These are phyloP conservation scores for Myotis findleyi DNA, from an alignment of 2,797 vertebrate genomes.

Conservation along the genomic window DNA sequence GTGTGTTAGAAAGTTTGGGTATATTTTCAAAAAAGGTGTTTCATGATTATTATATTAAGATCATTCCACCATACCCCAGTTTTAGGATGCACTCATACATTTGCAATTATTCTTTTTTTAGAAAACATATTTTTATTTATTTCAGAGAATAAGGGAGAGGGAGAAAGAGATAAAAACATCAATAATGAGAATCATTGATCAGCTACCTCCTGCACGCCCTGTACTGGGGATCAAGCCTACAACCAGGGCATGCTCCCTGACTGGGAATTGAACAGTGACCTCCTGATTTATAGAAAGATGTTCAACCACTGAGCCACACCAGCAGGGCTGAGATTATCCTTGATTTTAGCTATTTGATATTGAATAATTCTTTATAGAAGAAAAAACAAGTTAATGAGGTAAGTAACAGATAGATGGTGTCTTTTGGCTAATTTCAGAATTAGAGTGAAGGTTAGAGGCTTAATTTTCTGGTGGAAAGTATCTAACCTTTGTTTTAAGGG, in stretches of 20 bases:
- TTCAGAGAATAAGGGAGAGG: too few relatives aligned
- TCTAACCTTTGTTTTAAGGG: not conserved
- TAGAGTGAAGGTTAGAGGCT: constrained; percentile 9
- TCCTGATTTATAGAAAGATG: too few relatives aligned
- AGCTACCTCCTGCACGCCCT: too few relatives aligned
- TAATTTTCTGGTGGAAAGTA: constrained; percentile 46
- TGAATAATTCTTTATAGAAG: constrained; percentile 26
- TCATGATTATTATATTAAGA: constrained; percentile 34
- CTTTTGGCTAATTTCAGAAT: constrained; percentile 54
- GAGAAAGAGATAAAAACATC: too few relatives aligned
- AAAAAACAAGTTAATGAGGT: not conserved
- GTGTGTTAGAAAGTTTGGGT: not conserved
- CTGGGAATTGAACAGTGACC: too few relatives aligned
- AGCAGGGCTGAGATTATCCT: constrained; percentile 6
- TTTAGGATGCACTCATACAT: not conserved
- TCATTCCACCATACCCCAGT: not conserved
- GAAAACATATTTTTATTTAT: too few relatives aligned
- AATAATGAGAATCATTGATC: too few relatives aligned
- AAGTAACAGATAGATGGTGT: not conserved
- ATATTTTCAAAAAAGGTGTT: not conserved
- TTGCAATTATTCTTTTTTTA: too few relatives aligned
- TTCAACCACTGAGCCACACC: too few relatives aligned
- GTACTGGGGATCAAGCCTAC: too few relatives aligned
- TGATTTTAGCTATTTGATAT: constrained; percentile 48
- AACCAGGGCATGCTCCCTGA: too few relatives aligned